Base-by-base conservation (phyloP, 1,140 invertebrate species). In the Popillia japonica region DNA sequence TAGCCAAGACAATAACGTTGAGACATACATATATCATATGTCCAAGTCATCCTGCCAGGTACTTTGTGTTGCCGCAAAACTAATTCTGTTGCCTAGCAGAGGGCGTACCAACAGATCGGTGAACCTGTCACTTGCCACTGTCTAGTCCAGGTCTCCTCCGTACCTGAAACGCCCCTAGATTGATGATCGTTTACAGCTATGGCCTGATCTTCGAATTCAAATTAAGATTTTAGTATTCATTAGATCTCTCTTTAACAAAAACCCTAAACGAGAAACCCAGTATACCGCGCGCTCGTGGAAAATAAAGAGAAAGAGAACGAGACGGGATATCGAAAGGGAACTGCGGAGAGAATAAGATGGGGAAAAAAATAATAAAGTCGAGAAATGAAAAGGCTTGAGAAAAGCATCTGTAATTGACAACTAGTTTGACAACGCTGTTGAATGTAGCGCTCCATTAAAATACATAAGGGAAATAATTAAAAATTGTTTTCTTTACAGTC, bases 51-150 rank as follows among this genome's bases (percentile, higher is more conserved):
- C 75, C 79, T 68, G 77, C 23, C 79, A 75, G 76, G 72, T 79
- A 79, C 48, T 80, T 77, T 59, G 76, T 64, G 74, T 77, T 78
- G 76, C 79, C 76, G 79, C 79, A 78, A 80, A 48, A 80, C 79
- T 78, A 79, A 80, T 80, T 80, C 77, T 68, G 61, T 23, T 55
- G 64, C 75, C 79, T 76, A 68, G 77, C 77, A 61, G 59, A 78
- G 77, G 79, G 79, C 79, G 79, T 75, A 77, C 41, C 74, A 20
- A 44, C 44, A 64, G 74, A 75, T 61, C 79, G 42, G 68, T 74
- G 72, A 79, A 78, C 76, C 79, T 80, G 79, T 80, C 79, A 80
- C 79, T 80, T 78, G 77, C 77, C 79, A 76, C 77, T 73, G 74
- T 75, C 78, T 76, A 64, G 75, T 59, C 75, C 72, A 68, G 76